Evolutionary conservation across 2,888 invertebrate species (phyloP).

Genomic region (Ectobius pallidus): DNA sequence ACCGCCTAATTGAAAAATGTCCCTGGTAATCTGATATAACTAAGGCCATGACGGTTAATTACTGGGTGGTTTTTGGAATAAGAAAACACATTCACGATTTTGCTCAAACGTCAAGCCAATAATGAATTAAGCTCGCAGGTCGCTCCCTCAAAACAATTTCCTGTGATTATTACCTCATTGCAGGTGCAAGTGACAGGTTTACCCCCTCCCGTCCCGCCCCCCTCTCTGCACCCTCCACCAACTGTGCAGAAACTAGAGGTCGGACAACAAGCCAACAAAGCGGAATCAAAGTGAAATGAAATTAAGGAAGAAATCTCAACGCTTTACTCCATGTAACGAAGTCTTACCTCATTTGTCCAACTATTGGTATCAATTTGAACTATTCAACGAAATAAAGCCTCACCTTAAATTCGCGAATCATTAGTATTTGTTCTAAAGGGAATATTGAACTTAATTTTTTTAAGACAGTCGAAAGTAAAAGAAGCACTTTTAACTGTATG

Average conservation of each 20-base stretch:
- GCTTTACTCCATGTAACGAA: too few species aligned
- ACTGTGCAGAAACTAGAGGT: constrained; percentile 4
- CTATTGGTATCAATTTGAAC: too few species aligned
- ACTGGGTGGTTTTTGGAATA: constrained; percentile 38
- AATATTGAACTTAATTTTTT: too few species aligned
- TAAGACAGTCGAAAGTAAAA: too few species aligned
- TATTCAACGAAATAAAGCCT: too few species aligned
- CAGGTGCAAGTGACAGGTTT: constrained; percentile 42
- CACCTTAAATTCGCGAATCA: too few species aligned
- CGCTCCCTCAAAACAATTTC: constrained; percentile 43
- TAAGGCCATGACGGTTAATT: constrained; percentile 43
- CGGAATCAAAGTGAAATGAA: too few species aligned
- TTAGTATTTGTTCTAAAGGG: too few species aligned
- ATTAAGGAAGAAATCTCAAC: too few species aligned
- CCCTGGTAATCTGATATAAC: constrained; percentile 42
- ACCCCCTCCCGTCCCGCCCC: constrained; percentile 17
- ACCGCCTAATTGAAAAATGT: constrained; percentile 41
- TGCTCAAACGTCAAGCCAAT: constrained; percentile 42
- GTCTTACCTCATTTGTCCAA: too few species aligned
- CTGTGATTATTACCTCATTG: constrained; percentile 43
- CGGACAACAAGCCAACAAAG: neutral
- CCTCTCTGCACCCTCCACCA: neutral
- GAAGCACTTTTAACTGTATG: too few species aligned
- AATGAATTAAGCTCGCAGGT: constrained; percentile 42
- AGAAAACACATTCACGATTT: constrained; percentile 32